Evolutionary conservation across 2,797 vertebrate species (phyloP).

Genomic region (Fistularia commersonii): DNA sequence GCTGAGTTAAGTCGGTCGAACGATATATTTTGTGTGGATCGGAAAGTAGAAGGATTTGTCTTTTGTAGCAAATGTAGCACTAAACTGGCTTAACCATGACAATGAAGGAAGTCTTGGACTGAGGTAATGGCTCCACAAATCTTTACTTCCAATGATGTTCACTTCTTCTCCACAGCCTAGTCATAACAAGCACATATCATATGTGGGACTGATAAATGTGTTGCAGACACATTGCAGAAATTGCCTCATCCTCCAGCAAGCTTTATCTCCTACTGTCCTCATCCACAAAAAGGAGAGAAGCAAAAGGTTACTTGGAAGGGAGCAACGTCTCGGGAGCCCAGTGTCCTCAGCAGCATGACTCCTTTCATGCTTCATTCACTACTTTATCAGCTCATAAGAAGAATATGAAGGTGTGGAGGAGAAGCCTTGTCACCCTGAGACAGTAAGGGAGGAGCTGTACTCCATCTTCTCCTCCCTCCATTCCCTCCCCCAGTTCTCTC

Average conservation of each 20-base stretch:
- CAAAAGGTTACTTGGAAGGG: conserved; percentile 54
- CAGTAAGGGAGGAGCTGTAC: conserved; percentile 52
- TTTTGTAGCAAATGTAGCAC: conserved; percentile 24
- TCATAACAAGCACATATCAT: conserved; percentile 43
- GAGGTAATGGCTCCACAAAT: conserved; percentile 41
- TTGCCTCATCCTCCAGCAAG: conserved; percentile 65
- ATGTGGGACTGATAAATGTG: conserved; percentile 54
- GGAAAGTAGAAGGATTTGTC: conserved; percentile 8
- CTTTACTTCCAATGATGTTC: conserved; percentile 16
- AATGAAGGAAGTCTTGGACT: conserved; percentile 17
- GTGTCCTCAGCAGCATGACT: conserved; percentile 64
- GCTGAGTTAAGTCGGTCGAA: conserved; percentile 30
- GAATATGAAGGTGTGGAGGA: conserved; percentile 66
- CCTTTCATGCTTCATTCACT: conserved; percentile 76
- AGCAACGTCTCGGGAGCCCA: conserved; percentile 55
- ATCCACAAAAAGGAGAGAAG: conserved; percentile 34
- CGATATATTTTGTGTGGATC: conserved; percentile 13
- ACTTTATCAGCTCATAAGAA: conserved; percentile 77
- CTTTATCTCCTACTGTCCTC: conserved; percentile 47
- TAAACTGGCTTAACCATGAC: conserved; percentile 25
- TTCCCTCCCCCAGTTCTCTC: conserved; percentile 7
- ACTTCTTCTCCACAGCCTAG: conserved; percentile 16
- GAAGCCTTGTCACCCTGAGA: conserved; percentile 68
- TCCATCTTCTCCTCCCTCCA: conserved; percentile 60
- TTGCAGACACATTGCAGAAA: conserved; percentile 64